A percentile compares a stretch with the other conserved stretches of the same genome.
Evolutionary conservation across 2,888 invertebrate species (phyloP).

Genomic region (Pandemis cinnamomeana): DNA sequence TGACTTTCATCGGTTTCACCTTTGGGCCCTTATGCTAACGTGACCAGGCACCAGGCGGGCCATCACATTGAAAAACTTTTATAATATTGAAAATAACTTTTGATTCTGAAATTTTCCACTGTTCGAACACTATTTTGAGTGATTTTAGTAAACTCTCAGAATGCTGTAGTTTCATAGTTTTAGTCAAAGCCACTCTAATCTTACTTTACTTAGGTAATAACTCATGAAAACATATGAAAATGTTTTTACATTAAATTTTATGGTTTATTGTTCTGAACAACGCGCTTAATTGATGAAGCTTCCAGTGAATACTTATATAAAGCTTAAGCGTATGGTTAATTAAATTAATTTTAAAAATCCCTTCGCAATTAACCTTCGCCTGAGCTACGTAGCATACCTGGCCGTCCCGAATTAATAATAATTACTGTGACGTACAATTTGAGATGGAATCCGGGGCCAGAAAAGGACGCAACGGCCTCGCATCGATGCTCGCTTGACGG

Average conservation of each 20-base stretch:
- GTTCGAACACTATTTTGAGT: slow-evolving; percentile 13
- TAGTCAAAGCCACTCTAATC: neutral
- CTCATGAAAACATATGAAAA: slow-evolving; percentile 1
- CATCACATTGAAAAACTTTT: slow-evolving; percentile 29
- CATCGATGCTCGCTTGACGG: slow-evolving; percentile 77
- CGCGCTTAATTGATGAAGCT: slow-evolving; percentile 8
- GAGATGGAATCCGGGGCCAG: slow-evolving; percentile 71
- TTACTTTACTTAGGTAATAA: slow-evolving; percentile 3
- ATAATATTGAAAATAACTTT: slow-evolving; percentile 22
- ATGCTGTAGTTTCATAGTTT: slow-evolving; percentile 1
- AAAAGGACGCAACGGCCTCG: slow-evolving; percentile 71
- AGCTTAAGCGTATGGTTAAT: slow-evolving; percentile 33
- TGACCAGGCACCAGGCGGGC: slow-evolving; percentile 25
- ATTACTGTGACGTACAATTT: slow-evolving; percentile 64
- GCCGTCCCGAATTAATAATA: slow-evolving; percentile 44
- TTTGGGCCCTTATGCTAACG: slow-evolving; percentile 34
- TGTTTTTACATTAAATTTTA: neutral
- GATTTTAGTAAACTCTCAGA: slow-evolving; percentile 2
- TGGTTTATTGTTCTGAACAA: slow-evolving; percentile 9
- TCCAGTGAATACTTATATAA: slow-evolving; percentile 10
- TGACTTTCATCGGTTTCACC: slow-evolving; percentile 42
- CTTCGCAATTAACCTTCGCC: slow-evolving; percentile 37
- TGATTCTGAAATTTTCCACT: slow-evolving; percentile 6
- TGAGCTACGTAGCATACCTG: slow-evolving; percentile 28
- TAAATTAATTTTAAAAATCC: slow-evolving; percentile 32